Base-by-base conservation (phyloP, 2,888 invertebrate species). In the Orchesellides sinensis region DNA sequence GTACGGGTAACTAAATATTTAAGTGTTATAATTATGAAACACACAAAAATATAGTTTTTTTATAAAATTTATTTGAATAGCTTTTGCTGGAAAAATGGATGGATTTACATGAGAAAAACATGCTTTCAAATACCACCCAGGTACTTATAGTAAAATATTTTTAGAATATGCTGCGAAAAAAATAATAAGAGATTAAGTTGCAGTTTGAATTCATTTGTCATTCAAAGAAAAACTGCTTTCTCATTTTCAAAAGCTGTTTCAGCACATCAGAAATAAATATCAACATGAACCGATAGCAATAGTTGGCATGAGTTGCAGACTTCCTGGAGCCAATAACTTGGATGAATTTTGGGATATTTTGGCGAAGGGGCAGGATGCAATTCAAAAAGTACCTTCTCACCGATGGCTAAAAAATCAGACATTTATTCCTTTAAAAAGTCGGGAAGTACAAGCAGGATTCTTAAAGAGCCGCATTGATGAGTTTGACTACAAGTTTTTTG, bases 311-410 rank as follows among this genome's bases (percentile, higher is more conserved):
- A 54, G 66, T 19, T 75, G 52, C 29, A 4, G 54, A 6, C 54
- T 75, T 25, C 75, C 75, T 5, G 75, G 66, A 1, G 66, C 49
- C 0, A 75, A 75, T 17, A 75, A 27, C 5, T 25, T 40, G 1
- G 27, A 66, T 0, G 66, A 75, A 21, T 75, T 75, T 19, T 75
- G 75, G 75, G 45, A 59, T 47, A 14, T 66, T 5, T 29, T 75
- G 10, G 52, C 52, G 0, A 52, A 54, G 14, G 75, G 75, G 23
- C 19, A 12, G 3, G 56, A 61, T 29, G 75, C 56, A 6, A 35
- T 75, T 35, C 49, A 23, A 1, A 52, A 54, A 0, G 54, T 66
- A 0, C 75, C 75, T 1, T 6, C 32, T 12, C 10, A 17, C n/a
- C 25, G 75, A 35, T 75, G 75, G 75, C 8, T n/a, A 14, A 21